Evolutionary conservation across 1,140 invertebrate species (phyloP).

Genomic region (Ips typographus): DNA sequence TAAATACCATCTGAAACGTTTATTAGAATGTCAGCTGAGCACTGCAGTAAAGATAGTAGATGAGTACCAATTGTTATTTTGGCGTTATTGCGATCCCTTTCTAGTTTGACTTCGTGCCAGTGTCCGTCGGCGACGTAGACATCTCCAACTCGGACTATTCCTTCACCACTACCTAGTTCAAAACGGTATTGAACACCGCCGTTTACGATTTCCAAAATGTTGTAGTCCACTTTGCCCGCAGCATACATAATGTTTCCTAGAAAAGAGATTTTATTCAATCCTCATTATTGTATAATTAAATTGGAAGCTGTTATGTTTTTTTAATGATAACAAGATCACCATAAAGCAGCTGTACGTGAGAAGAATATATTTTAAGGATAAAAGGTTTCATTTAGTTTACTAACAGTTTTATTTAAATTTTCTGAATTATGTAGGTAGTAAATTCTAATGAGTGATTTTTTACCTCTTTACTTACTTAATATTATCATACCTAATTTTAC

Average conservation of each 20-base stretch:
- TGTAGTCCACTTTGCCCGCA: slow-evolving; percentile 84
- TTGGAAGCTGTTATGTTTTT: neutral
- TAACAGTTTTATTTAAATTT: too few relatives aligned
- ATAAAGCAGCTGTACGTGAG: too few relatives aligned
- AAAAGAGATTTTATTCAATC: slow-evolving; percentile 6
- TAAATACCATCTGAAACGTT: slow-evolving; percentile 65
- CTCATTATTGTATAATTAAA: too few relatives aligned
- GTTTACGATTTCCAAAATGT: slow-evolving; percentile 81
- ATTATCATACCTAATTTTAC: too few relatives aligned
- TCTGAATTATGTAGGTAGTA: too few relatives aligned
- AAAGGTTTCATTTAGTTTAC: neutral
- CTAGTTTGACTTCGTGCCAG: slow-evolving; percentile 86
- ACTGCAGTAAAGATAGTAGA: neutral
- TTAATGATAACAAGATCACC: neutral
- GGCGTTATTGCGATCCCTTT: slow-evolving; percentile 77
- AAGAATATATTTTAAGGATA: neutral
- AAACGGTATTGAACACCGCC: slow-evolving; percentile 86
- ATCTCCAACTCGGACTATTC: slow-evolving; percentile 74
- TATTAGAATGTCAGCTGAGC: neutral
- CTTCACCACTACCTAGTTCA: slow-evolving; percentile 89
- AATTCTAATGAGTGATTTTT: too few relatives aligned
- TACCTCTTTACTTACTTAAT: too few relatives aligned
- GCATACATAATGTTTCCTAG: slow-evolving; percentile 82
- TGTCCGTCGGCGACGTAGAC: slow-evolving; percentile 79
- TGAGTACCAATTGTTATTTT: slow-evolving; percentile 64